Evolutionary conservation across 2,113 vertebrate species (phyloP).

Genomic region (Felis chaus): DNA sequence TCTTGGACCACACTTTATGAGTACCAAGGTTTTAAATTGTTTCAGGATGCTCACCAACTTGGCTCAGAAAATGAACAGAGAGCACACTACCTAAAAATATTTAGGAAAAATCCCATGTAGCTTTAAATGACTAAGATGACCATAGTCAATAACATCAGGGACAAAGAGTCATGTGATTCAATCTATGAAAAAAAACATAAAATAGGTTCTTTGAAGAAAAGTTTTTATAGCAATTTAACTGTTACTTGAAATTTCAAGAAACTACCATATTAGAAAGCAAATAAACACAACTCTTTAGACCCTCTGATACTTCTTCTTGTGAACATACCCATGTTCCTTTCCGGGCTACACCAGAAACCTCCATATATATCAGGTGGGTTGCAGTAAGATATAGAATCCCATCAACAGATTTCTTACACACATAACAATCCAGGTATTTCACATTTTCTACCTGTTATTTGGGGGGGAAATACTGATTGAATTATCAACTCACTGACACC

Average conservation of each 20-base stretch:
- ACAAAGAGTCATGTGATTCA: neutral
- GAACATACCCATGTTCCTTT: slow-evolving; percentile 90
- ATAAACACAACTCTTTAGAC: neutral
- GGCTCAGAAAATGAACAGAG: slow-evolving; percentile 8
- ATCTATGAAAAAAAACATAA: neutral
- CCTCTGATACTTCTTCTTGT: neutral
- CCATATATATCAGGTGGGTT: slow-evolving; percentile 90
- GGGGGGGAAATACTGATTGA: neutral
- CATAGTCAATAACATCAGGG: neutral
- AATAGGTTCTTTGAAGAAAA: slow-evolving; percentile 21
- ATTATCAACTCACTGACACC: neutral
- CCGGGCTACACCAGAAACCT: slow-evolving; percentile 81
- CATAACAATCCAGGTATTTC: slow-evolving; percentile 86
- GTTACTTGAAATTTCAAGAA: neutral
- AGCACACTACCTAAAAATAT: neutral
- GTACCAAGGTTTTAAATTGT: neutral
- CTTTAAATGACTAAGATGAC: slow-evolving; percentile 8
- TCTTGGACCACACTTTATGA: neutral
- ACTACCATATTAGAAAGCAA: neutral
- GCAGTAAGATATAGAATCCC: slow-evolving; percentile 90
- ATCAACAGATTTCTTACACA: slow-evolving; percentile 81
- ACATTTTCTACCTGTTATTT: slow-evolving; percentile 88
- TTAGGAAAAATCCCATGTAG: neutral
- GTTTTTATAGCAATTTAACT: neutral
- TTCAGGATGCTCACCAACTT: neutral